Evolutionary conservation across 2,113 vertebrate species (phyloP).

Genomic region (Anser brachyrhynchus): DNA sequence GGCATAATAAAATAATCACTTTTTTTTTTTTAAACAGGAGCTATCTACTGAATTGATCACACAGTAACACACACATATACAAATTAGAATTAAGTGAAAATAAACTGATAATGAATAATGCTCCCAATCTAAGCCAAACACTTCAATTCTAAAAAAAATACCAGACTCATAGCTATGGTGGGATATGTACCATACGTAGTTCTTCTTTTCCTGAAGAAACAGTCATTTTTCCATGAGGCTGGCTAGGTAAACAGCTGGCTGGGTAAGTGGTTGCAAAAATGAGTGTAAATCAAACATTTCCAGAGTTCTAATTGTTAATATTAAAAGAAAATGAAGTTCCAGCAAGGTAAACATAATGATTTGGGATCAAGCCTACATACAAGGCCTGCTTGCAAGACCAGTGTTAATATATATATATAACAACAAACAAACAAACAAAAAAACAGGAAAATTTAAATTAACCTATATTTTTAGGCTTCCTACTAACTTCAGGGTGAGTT

Average conservation of each 20-base stretch:
- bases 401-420: not conserved
- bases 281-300: not conserved
- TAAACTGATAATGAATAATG: not conserved
- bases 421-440: too few species aligned
- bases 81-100: not conserved
- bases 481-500: not conserved
- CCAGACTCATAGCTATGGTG: not conserved
- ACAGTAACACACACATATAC: not conserved
- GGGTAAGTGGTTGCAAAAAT: not conserved
- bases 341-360: not conserved
- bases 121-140: not conserved
- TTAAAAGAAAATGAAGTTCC: not conserved
- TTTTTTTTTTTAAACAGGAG: not conserved
- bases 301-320: not conserved
- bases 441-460: not conserved
- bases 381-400: not conserved
- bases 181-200: not conserved
- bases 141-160: not conserved
- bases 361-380: not conserved
- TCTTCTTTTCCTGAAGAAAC: not conserved
- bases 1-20: not conserved
- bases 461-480: not conserved
- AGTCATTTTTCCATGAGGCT: not conserved
- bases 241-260: not conserved
- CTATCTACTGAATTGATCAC: not conserved